Conservation (phyloP, 2,113 vertebrate species). For the Erpornis zantholeuca region DNA sequence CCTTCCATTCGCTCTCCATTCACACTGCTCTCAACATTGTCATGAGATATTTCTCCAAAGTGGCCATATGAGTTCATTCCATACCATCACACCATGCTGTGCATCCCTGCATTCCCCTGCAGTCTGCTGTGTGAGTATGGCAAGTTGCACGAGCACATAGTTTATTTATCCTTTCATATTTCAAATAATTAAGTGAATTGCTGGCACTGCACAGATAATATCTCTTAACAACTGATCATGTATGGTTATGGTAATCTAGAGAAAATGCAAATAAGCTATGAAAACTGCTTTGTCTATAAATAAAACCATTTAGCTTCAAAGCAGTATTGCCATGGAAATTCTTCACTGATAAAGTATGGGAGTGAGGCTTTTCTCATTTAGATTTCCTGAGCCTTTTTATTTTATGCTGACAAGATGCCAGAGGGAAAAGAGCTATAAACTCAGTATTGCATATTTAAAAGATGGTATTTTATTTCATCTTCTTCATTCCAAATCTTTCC, state of each 20-base stretch:
- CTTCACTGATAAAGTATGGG: constrained; percentile 35
- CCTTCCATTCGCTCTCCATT: neutral
- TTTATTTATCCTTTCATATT: constrained; percentile 25
- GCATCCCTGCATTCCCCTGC: neutral
- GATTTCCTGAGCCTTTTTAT: constrained; percentile 34
- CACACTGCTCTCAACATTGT: neutral
- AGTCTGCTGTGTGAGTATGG: neutral
- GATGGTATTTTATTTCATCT: constrained; percentile 29
- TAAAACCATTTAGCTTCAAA: constrained; percentile 61
- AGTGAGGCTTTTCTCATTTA: constrained; percentile 28
- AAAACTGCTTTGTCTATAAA: constrained; percentile 38
- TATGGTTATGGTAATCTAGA: constrained; percentile 57
- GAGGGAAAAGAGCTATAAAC: constrained; percentile 26
- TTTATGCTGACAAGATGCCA: constrained; percentile 51
- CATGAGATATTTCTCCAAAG: neutral
- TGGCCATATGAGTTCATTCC: neutral
- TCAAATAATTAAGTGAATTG: constrained; percentile 16
- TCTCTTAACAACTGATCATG: constrained; percentile 48
- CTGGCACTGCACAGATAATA: constrained; percentile 38
- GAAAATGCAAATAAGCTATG: constrained; percentile 52
- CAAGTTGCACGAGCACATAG: neutral
- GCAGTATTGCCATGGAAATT: constrained; percentile 63
- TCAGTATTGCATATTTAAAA: constrained; percentile 41
- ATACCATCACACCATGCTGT: neutral
- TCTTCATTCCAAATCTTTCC: constrained; percentile 1